Evolutionary conservation across 2,888 invertebrate species (phyloP), one percentile per base, ranked within the genome.

Genomic region (Chloroclystis v-ata): DNA sequence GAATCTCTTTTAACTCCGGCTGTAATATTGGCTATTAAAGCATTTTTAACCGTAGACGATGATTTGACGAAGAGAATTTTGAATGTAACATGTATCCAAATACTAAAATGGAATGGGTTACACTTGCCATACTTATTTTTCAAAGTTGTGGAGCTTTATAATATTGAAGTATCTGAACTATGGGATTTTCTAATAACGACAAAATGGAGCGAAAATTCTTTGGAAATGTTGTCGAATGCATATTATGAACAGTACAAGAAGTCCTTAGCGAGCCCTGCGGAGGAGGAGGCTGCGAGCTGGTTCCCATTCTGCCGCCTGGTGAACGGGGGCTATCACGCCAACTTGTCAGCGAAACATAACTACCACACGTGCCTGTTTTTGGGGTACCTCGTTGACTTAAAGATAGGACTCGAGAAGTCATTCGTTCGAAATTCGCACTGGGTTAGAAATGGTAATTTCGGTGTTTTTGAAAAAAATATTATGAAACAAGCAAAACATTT

Each of bases 41-140:
- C 51, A 7, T 49, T 49, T 43, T 13, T 52, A 10, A 47, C 20
- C 7, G 51, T n/a, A 5, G 12, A 26, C 11, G 56, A 56, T 10
- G 47, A 6, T 1, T 41, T 6, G 9, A 54, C 54, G 5, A 56
- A 54, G 32, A 47, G 29, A 11, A 38, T 29, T n/a, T 16, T 56
- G 10, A 25, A 32, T 38, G 45, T n/a, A 28, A 53, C 52, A 1
- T 52, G 54, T 30, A 7, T 56, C 1, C 54, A 52, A 13, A 37
- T 49, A 16, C 44, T 52, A 12, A 46, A 56, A 37, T 56, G 56
- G 56, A 46, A 43, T 4, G 54, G 54, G 2, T 28, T 56, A 9
- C 54, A 56, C 4, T n/a, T 56, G 14, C 54, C 54, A 0, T 10
- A 20, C 20, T 32, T 56, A 30, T 56, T 52, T 24, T 52, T 54